Base-by-base conservation (phyloP, 2,888 invertebrate genomes). In the Pyrrhosoma nymphula region DNA sequence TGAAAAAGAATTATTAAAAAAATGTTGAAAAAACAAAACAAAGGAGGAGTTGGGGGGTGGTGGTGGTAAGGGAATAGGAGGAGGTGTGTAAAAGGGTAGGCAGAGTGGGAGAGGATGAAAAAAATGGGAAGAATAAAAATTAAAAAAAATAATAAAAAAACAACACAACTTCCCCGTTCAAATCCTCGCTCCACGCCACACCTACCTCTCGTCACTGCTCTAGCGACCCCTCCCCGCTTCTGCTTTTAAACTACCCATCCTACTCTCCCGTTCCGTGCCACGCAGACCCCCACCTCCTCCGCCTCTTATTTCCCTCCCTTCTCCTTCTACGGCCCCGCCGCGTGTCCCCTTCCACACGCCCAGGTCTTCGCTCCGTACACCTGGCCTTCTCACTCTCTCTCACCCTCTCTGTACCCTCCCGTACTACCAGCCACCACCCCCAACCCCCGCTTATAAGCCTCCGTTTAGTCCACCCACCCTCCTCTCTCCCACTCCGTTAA, bases 361-460 rank as follows among this genome's bases (percentile, higher is more conserved):
- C 82, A 82, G 82, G 35, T 93, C 93, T 93, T 39, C 69, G 23
- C 35, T 35, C 82, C 16, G 69, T 75, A 55, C 69, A 75, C 93
- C 93, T 93, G 69, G 91, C 35, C 63, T 63, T 60, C 91, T 60
- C 60, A 91, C 91, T 60, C 90, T 60, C 60, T 47, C 30, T 35
- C 55, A 10, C 20, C 20, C 20, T 39, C 20, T 8, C n/a, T n/a
- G n/a, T n/a, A n/a, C 47, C 47, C 47, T 35, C 26, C 88, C 39
- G 30, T 39, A 16, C 35, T 47, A 23, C 39, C 18, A 23, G 26
- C 47, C 3, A 47, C 55, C 39, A 12, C 88, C 23, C 47, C 55
- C 23, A 18, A 88, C 35, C 88, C n/a, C 56, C 55, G 14, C 47
- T 26, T 26, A 26, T 69, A n/a, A 14, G 82, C 82, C 82, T 82